phyloP scores from a whole-genome alignment of 2,113 vertebrate species.

The Heterocephalus glaber region DNA sequence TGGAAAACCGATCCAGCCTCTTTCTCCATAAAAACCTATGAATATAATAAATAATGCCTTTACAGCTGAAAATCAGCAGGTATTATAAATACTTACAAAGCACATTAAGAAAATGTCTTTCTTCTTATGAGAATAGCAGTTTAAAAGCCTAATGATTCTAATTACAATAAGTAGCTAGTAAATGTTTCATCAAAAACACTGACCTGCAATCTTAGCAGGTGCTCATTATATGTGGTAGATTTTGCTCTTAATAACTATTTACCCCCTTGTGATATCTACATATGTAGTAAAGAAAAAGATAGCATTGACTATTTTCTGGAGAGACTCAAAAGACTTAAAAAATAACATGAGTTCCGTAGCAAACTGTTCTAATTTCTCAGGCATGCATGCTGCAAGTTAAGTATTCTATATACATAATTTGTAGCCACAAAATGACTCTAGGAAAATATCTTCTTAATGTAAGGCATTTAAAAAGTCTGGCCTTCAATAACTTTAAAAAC shows the following conservation, averaged over 20 bases:
- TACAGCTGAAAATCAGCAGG: slow-evolving; percentile 72
- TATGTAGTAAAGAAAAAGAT: slow-evolving; percentile 63
- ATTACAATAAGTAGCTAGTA: slow-evolving; percentile 77
- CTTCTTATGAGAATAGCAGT: slow-evolving; percentile 61
- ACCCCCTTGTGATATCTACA: slow-evolving; percentile 55
- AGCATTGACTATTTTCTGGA: slow-evolving; percentile 42
- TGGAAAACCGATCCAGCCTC: slow-evolving; percentile 32
- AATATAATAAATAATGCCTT: slow-evolving; percentile 70
- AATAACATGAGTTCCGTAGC: neutral
- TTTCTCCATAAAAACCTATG: slow-evolving; percentile 70
- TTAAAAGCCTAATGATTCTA: slow-evolving; percentile 77
- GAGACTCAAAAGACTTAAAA: neutral
- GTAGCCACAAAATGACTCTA: neutral
- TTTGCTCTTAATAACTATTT: slow-evolving; percentile 79
- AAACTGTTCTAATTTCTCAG: slow-evolving; percentile 8
- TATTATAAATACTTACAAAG: slow-evolving; percentile 73
- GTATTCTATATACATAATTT: neutral
- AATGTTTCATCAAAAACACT: slow-evolving; percentile 80
- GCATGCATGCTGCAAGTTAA: neutral
- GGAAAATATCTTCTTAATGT: neutral
- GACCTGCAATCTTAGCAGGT: slow-evolving; percentile 76
- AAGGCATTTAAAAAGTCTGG: neutral
- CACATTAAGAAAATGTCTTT: slow-evolving; percentile 75
- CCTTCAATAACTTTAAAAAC: neutral
- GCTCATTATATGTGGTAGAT: slow-evolving; percentile 76